Conservation (phyloP, 2,113 vertebrate species). For the Sinocyclocheilus rhinocerous region DNA sequence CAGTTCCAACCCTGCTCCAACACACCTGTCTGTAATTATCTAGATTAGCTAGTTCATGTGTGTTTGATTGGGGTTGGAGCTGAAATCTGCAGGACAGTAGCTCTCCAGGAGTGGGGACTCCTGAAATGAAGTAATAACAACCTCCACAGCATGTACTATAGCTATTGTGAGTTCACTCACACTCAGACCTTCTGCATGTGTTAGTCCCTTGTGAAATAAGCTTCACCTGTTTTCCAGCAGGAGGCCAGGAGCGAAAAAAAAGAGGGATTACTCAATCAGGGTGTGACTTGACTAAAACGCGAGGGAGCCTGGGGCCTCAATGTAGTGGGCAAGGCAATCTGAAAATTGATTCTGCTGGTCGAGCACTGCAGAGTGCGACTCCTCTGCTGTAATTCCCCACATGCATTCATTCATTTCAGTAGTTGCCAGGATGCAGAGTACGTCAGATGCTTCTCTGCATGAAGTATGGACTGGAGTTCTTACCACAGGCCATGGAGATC, state of each 20-base stretch:
- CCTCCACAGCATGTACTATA: slow-evolving; percentile 11
- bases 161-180: slow-evolving; percentile 39
- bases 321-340: slow-evolving; percentile 28
- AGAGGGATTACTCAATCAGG: slow-evolving; percentile 50
- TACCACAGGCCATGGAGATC: slow-evolving; percentile 28
- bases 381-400: not conserved
- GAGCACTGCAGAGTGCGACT: not conserved
- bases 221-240: slow-evolving; percentile 33
- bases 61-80: too few species aligned
- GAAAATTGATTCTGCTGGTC: slow-evolving; percentile 49
- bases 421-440: slow-evolving; percentile 21
- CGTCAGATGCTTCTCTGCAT: slow-evolving; percentile 28
- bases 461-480: slow-evolving; percentile 45
- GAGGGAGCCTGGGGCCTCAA: slow-evolving; percentile 19
- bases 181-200: slow-evolving; percentile 44
- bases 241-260: slow-evolving; percentile 20
- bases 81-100: too few species aligned
- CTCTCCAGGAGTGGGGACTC: too few species aligned
- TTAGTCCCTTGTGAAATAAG: slow-evolving; percentile 58
- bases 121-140: slow-evolving; percentile 17
- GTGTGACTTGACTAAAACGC: slow-evolving; percentile 46
- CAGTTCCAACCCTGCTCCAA: too few species aligned
- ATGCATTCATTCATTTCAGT: slow-evolving; percentile 38
- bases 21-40: too few species aligned
- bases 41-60: too few species aligned